Percentiles rank a stretch among this genome's conserved stretches.
Conservation (phyloP, 1,140 invertebrate genomes). For the Drosophila novamexicana region DNA sequence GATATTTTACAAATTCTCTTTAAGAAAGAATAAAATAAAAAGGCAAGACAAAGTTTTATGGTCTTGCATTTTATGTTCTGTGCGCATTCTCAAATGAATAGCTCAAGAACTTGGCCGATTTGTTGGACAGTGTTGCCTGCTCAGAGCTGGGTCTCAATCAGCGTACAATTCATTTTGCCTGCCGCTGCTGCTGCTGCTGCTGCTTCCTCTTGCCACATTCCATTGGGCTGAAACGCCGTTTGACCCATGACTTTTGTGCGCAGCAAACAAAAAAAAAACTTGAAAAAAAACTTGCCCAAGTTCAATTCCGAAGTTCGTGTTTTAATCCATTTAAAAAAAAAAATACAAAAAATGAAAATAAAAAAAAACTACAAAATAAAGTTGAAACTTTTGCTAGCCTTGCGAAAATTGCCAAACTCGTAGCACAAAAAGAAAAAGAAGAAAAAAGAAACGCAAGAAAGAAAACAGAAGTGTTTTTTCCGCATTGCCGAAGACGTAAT, state of each 20-base stretch:
- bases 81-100: neutral
- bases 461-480: neutral
- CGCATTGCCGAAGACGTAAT: slow-evolving; percentile 2
- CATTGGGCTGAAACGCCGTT: slow-evolving; percentile 10
- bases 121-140: slow-evolving; percentile 1
- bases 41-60: neutral
- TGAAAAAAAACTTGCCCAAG: slow-evolving; percentile 52
- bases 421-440: slow-evolving; percentile 17
- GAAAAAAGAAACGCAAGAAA: slow-evolving; percentile 2
- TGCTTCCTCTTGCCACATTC: neutral
- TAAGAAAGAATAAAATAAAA: neutral
- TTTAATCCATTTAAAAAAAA: slow-evolving; percentile 50
- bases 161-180: neutral
- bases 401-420: slow-evolving; percentile 41
- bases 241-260: slow-evolving; percentile 35
- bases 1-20: neutral
- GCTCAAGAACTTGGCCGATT: neutral
- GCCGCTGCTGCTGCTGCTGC: neutral
- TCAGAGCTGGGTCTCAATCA: neutral
- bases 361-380: slow-evolving; percentile 54
- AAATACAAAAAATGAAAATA: slow-evolving; percentile 15
- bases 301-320: slow-evolving; percentile 61
- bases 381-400: slow-evolving; percentile 61
- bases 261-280: slow-evolving; percentile 11
- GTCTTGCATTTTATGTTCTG: too few species aligned